These are phyloP conservation scores for Patella caerulea DNA, from an alignment of 2,888 invertebrate genomes.

Conservation along the genomic window DNA sequence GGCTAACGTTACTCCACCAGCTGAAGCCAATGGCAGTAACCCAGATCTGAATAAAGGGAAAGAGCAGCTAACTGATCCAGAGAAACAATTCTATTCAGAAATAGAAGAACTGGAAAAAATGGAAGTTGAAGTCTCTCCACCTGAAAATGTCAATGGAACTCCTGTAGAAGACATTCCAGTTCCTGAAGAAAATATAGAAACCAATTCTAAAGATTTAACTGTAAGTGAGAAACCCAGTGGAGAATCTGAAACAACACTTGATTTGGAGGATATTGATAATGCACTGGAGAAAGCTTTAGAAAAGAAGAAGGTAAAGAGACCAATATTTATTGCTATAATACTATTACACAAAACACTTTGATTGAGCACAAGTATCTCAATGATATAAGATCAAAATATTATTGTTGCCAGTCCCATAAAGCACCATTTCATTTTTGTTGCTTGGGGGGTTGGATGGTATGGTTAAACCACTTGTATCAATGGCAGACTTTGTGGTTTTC, in stretches of 20 bases:
- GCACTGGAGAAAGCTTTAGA: conserved; percentile 66
- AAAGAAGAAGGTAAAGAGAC: conserved; percentile 50
- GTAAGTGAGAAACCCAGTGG: conserved; percentile 18
- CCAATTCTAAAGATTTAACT: not conserved
- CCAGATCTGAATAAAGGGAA: conserved; percentile 4
- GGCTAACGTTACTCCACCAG: not conserved
- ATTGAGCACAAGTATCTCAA: no score
- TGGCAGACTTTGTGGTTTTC: no score
- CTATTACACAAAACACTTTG: no score
- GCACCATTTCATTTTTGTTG: no score
- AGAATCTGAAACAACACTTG: conserved; percentile 54
- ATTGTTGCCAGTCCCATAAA: no score
- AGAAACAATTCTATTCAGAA: conserved; percentile 12
- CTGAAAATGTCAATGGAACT: conserved; percentile 10
- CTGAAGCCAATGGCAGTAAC: not conserved
- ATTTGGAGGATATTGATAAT: conserved; percentile 67
- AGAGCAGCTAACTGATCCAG: conserved; percentile 9
- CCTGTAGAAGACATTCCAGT: not conserved
- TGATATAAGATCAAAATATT: no score
- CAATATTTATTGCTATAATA: no score
- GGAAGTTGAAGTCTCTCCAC: conserved; percentile 13
- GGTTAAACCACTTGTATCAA: no score
- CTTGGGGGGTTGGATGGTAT: no score
- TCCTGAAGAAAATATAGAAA: not conserved
- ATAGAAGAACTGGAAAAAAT: conserved; percentile 17